Base-by-base conservation (phyloP, 2,797 vertebrate species). In the Nothura maculosa region DNA sequence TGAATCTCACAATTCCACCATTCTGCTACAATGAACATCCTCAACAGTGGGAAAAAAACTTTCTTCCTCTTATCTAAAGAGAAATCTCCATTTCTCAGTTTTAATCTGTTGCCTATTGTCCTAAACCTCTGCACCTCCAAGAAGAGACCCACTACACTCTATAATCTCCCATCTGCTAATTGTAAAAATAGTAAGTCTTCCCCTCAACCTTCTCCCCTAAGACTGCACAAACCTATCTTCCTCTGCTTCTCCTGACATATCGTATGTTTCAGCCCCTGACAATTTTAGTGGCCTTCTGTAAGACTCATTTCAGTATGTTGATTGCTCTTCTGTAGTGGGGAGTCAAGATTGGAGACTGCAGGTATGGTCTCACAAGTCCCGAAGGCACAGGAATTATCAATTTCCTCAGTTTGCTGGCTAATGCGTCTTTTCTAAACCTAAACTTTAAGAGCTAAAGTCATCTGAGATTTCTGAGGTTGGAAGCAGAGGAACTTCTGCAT, bases 381-480 rank as follows among this genome's bases (percentile, higher is more conserved):
- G 30, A 81, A 32, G 4, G 19, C 5, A 43, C 2, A 3, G 7
- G 1, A 34, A 20, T 8, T 78, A 55, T 18, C 7, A 42, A 2
- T 22, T 36, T 0, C 0, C 7, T 66, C 54, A 82, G 22, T 9
- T 3, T 38, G 4, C 20, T 42, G 13, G 3, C 2, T 19, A 68
- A 19, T 55, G 15, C 1, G 5, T 50, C 22, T 60, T 55, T 27
- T 58, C 19, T 13, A 54, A 13, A 54, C 1, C n/a, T 68, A 54
- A 75, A 13, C 15, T 47, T 8, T 22, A 72, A 25, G 0, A 64
- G 20, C 4, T 68, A n/a, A 72, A 81, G 19, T 9, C 10, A 60
- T 63, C 5, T 7, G 61, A 19, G 17, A 62, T 18, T 19, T 40
- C 2, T 0, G 20, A 85, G 14, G 43, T 16, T 82, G 36, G 24